Conservation (phyloP, 2,113 vertebrate species). For the Pangasianodon gigas region DNA sequence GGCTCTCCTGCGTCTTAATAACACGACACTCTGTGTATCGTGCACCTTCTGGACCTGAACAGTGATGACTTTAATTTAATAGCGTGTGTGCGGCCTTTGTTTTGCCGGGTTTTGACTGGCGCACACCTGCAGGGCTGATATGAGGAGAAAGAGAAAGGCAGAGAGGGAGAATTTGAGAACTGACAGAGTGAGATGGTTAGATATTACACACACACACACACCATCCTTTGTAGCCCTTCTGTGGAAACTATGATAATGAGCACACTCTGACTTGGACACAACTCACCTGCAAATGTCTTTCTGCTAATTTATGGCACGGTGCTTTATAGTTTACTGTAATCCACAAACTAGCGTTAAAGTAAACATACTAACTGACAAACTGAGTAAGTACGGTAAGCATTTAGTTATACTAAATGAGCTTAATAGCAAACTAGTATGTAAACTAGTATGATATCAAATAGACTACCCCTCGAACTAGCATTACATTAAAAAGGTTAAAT, state of each 20-base stretch:
- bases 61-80: constrained; percentile 19
- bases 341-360: not conserved
- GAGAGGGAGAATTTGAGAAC: not conserved
- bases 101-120: constrained; percentile 23
- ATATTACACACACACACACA: constrained; percentile 10
- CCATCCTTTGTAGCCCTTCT: constrained; percentile 6
- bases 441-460: not conserved
- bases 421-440: rapidly evolving
- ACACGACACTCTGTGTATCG: not conserved
- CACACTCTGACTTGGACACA: not conserved
- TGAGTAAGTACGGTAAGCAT: not conserved
- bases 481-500: not conserved
- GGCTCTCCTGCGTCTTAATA: constrained; percentile 10
- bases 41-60: not conserved
- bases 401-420: not conserved
- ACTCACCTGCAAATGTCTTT: constrained; percentile 5
- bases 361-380: not conserved
- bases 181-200: constrained; percentile 8
- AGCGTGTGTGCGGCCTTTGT: not conserved
- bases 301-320: not conserved
- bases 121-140: constrained; percentile 52
- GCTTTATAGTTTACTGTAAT: not conserved
- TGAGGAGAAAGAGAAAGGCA: not conserved
- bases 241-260: constrained; percentile 10
- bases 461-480: not conserved